phyloP scores from a whole-genome alignment of 2,113 vertebrate species.

The Silurus asotus region DNA sequence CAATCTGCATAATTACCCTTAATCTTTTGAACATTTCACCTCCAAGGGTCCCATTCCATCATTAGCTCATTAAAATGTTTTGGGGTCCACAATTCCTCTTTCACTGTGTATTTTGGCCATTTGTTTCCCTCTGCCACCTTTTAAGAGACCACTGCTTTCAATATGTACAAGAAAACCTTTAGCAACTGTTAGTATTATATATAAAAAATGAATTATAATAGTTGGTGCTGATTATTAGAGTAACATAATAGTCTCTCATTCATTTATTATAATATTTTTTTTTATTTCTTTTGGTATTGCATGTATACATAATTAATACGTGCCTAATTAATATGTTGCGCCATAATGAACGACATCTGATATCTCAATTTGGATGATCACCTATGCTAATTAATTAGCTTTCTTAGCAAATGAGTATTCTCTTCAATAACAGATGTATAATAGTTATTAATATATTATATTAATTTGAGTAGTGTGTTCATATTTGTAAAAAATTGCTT shows the following conservation, averaged over 20 bases:
- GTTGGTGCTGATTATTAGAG: not conserved
- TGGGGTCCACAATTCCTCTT: constrained; percentile 21
- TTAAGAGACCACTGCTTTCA: not conserved
- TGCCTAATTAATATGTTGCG: not conserved
- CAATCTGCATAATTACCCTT: constrained; percentile 57
- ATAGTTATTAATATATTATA: no score
- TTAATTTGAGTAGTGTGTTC: not conserved
- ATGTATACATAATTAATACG: not conserved
- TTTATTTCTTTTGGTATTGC: not conserved
- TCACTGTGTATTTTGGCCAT: not conserved
- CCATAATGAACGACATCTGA: not conserved
- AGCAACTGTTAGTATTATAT: not conserved
- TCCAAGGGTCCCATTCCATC: constrained; percentile 43
- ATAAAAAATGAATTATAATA: not conserved
- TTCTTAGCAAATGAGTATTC: not conserved
- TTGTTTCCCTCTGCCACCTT: not conserved
- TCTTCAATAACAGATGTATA: no score
- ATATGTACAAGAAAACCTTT: not conserved
- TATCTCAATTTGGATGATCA: not conserved
- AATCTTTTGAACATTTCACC: constrained; percentile 47
- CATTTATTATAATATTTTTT: not conserved
- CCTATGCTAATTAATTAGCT: not conserved
- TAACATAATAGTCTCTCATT: not conserved
- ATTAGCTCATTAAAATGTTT: constrained; percentile 53
- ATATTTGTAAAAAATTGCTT: not conserved